Evolutionary conservation across 2,888 invertebrate species (phyloP).

Genomic region (Dasypolia templi): DNA sequence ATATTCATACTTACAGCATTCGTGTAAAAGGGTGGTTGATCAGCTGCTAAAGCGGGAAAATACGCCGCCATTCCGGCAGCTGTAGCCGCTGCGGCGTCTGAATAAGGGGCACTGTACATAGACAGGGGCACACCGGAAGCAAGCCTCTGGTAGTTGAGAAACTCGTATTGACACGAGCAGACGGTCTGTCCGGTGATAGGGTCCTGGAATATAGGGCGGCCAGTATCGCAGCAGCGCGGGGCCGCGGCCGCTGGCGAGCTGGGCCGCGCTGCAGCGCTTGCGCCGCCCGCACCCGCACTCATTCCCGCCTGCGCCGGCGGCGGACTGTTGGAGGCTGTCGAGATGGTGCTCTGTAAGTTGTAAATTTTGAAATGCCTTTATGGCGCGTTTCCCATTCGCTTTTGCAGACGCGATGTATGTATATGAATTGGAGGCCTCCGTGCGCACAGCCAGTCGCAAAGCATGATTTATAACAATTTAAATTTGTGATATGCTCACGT

Average conservation of each 20-base stretch:
- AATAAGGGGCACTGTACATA: conserved; percentile 95
- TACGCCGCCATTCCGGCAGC: conserved; percentile 96
- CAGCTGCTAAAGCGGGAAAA: conserved; percentile 95
- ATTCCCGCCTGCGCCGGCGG: conserved; percentile 91
- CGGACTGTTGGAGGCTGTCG: conserved; percentile 93
- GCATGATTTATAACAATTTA: conserved; percentile 60
- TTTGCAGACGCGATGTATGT: conserved; percentile 73
- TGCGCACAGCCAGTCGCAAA: conserved; percentile 84
- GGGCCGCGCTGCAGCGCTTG: conserved; percentile 88
- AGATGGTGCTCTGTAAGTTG: conserved; percentile 92
- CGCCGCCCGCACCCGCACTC: conserved; percentile 90
- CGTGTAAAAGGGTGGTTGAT: conserved; percentile 96
- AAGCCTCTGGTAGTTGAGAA: conserved; percentile 95
- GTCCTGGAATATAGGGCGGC: conserved; percentile 97
- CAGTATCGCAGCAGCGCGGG: conserved; percentile 97
- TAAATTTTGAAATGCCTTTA: conserved; percentile 90
- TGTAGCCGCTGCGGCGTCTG: conserved; percentile 92
- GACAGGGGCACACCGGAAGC: conserved; percentile 94
- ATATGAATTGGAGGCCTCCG: conserved; percentile 83
- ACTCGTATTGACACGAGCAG: conserved; percentile 97
- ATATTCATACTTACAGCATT: conserved; percentile 93
- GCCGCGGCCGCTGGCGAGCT: conserved; percentile 89
- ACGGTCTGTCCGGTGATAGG: conserved; percentile 96
- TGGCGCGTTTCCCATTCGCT: conserved; percentile 89
- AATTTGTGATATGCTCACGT: conserved; percentile 77